A percentile compares a stretch with the other conserved stretches of the same genome.
Conservation (phyloP, 2,888 invertebrate genomes). For the Tipula vernalis region DNA sequence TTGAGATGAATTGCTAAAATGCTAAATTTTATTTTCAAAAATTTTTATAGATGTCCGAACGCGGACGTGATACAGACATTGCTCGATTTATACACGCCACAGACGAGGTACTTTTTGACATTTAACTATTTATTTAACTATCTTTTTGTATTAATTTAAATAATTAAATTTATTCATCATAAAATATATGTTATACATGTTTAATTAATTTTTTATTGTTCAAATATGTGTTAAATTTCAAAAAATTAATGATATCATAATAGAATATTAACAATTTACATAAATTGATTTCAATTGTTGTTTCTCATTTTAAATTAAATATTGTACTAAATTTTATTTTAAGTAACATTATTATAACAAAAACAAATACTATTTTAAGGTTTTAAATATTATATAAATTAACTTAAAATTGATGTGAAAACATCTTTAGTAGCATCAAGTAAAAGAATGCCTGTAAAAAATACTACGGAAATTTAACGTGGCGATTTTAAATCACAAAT, state of each 20-base stretch:
- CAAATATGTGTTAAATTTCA: not conserved
- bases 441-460: too few relatives aligned
- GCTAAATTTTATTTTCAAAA: conserved; percentile 10
- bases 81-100: conserved; percentile 38
- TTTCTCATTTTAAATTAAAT: not conserved
- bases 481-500: too few relatives aligned
- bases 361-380: too few relatives aligned
- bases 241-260: not conserved
- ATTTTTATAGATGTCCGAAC: conserved; percentile 28
- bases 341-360: too few relatives aligned
- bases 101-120: conserved; percentile 35
- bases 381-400: too few relatives aligned
- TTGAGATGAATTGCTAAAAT: not conserved
- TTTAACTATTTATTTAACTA: not conserved
- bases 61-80: conserved; percentile 36
- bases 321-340: not conserved
- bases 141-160: not conserved
- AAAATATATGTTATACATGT: not conserved
- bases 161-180: not conserved
- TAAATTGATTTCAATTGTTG: not conserved
- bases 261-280: not conserved
- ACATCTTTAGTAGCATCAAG: too few relatives aligned
- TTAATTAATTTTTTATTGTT: not conserved
- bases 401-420: too few relatives aligned
- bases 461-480: too few relatives aligned